Evolutionary conservation across 2,888 invertebrate species (phyloP), one percentile per base, ranked within the genome.

Genomic region (Malachius bipustulatus): DNA sequence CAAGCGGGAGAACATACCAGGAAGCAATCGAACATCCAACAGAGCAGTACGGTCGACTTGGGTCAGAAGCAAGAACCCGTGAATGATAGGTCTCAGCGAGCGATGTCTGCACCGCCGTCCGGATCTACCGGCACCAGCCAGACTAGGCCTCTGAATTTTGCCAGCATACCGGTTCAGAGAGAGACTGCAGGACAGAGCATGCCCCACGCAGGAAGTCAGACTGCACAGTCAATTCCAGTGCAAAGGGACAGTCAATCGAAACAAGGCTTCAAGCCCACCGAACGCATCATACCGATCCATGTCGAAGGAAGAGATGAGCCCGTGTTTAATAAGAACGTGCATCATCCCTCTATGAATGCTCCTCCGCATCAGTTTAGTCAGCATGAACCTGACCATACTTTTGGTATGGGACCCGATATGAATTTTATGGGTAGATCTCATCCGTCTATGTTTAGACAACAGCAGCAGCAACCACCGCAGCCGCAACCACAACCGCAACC

Each of bases 281-380:
- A 85, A 31, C 71, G 88, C 41, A 82, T 84, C 52, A 88, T 89
- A 60, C 89, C 89, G 13, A 89, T 89, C 43, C 82, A 82, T 54
- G 82, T 89, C 0, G 89, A 90, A 61, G 87, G 87, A 4, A 69
- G 87, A 34, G 82, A 83, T 49, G 79, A 81, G 52, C 84, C 85
- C 1, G 73, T 85, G 10, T 67, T 82, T 36, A 77, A 80, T 41
- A 76, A 72, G 53, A 66, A 68, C 39, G 60, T 44, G 12, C 35
- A 42, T 11, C 33, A 37, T 11, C 40, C 44, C 1, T 43, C 36
- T 13, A 26, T 36, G 29, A 47, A 41, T 30, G 45, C 33, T 32
- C 28, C 24, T 35, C 30, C 38, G 36, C 34, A 26, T 11, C 47
- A 43, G 4, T 45, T 41, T 11, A 47, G 44, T 4, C 53, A 42